Conservation (phyloP, 2,888 invertebrate genomes). For the Sinohyriopsis cumingii region DNA sequence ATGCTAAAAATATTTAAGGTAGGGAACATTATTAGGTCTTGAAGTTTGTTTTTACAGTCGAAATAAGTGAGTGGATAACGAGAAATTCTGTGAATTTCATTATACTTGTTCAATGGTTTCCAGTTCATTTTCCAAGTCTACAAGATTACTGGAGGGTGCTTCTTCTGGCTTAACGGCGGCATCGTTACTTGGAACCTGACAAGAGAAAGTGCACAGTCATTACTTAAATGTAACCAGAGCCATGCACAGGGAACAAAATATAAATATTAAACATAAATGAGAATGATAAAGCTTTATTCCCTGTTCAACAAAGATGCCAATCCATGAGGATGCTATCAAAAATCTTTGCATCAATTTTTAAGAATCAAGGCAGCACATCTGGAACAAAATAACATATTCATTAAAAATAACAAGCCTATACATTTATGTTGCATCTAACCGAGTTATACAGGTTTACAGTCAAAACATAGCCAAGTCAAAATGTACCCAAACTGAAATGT, state of each 20-base stretch:
- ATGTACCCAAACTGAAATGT: no score
- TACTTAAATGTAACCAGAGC: neutral
- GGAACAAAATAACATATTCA: no score
- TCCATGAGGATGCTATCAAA: neutral
- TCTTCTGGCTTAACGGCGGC: slow-evolving; percentile 37
- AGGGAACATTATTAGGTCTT: no score
- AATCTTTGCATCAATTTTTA: no score
- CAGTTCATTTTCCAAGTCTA: slow-evolving; percentile 59
- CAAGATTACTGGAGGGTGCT: slow-evolving; percentile 45
- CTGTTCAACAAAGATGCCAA: neutral
- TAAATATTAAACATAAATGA: neutral
- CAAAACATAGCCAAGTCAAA: no score
- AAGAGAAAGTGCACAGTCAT: neutral
- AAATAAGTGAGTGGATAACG: no score
- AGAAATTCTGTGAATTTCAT: neutral
- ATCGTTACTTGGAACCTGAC: slow-evolving; percentile 52
- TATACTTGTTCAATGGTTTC: slow-evolving; percentile 53
- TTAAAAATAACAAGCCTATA: no score
- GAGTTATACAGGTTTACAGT: no score
- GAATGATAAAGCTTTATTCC: neutral
- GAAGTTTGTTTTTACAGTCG: no score
- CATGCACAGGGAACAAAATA: neutral
- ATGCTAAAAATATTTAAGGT: no score
- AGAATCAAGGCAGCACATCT: no score
- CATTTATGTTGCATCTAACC: no score